phyloP scores from a whole-genome alignment of 2,797 vertebrate species.

The Vipera ursinii region DNA sequence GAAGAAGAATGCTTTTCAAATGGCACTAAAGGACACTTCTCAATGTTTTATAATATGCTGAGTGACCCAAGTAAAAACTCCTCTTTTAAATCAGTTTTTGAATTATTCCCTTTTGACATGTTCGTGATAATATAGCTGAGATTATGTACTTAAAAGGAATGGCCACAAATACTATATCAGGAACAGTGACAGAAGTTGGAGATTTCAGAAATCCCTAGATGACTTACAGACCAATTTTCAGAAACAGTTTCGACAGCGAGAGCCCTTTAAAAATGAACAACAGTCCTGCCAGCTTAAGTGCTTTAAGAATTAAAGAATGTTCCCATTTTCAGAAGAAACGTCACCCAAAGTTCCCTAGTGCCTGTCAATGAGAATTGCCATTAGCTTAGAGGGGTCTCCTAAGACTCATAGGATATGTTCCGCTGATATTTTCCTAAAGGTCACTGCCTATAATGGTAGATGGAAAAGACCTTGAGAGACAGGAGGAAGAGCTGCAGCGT shows the following conservation, averaged over 20 bases:
- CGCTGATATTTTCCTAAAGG: neutral
- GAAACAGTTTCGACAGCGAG: conserved; percentile 34
- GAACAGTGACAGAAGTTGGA: conserved; percentile 3
- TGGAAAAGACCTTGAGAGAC: neutral
- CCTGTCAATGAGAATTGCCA: conserved; percentile 2
- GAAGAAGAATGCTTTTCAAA: conserved; percentile 51
- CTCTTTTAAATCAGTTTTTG: conserved; percentile 58
- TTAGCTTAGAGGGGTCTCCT: neutral
- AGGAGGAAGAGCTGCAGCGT: neutral
- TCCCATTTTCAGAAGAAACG: conserved; percentile 22
- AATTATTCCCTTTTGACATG: conserved; percentile 54
- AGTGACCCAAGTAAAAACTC: conserved; percentile 43
- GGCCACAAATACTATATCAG: conserved; percentile 45
- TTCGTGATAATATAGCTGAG: conserved; percentile 53
- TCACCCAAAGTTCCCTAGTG: neutral
- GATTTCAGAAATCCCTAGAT: conserved; percentile 16
- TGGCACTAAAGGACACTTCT: conserved; percentile 43
- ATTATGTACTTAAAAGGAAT: conserved; percentile 44
- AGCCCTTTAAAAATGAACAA: conserved; percentile 45
- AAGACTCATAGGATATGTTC: neutral
- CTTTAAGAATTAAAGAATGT: conserved; percentile 23
- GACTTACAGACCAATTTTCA: conserved; percentile 15
- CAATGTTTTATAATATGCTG: conserved; percentile 46
- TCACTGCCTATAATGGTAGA: neutral
- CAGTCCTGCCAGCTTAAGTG: conserved; percentile 8